Conservation (phyloP, 2,888 invertebrate species). For the Acleris holmiana region DNA sequence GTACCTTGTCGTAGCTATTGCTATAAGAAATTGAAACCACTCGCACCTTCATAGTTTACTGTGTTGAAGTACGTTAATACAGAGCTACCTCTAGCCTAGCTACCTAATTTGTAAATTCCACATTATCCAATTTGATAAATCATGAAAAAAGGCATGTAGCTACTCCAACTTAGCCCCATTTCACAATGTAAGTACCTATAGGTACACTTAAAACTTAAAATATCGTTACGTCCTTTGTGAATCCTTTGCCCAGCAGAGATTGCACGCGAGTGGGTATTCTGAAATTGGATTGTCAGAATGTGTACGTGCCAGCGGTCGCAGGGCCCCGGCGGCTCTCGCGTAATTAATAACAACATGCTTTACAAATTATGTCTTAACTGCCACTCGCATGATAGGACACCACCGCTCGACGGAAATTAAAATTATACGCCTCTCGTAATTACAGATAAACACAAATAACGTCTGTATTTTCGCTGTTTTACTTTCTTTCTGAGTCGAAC, state of each 20-base stretch:
- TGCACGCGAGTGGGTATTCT: conserved; percentile 42
- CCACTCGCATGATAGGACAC: conserved; percentile 50
- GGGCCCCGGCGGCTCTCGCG: conserved; percentile 50
- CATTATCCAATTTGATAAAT: no score
- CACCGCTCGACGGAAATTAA: conserved; percentile 50
- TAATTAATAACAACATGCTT: conserved; percentile 64
- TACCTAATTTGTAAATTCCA: no score
- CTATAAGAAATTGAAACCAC: no score
- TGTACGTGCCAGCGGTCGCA: conserved; percentile 37
- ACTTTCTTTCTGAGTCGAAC: not conserved
- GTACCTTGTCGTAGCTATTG: no score
- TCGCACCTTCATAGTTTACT: no score
- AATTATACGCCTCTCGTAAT: conserved; percentile 55
- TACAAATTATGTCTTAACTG: conserved; percentile 60
- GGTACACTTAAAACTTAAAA: no score
- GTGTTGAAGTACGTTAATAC: no score
- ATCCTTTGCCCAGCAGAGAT: conserved; percentile 6
- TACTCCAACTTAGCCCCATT: no score
- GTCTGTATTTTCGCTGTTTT: conserved; percentile 5
- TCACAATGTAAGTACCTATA: no score
- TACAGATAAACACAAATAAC: conserved; percentile 25
- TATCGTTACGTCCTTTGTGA: no score
- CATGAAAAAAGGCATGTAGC: no score
- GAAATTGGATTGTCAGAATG: conserved; percentile 58
- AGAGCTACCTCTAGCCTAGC: no score